A percentile compares a stretch with the other conserved stretches of the same genome.
Evolutionary conservation across 92 coral and sea anemone species (phyloP).

Genomic region (Anthopleura xanthogrammica): DNA sequence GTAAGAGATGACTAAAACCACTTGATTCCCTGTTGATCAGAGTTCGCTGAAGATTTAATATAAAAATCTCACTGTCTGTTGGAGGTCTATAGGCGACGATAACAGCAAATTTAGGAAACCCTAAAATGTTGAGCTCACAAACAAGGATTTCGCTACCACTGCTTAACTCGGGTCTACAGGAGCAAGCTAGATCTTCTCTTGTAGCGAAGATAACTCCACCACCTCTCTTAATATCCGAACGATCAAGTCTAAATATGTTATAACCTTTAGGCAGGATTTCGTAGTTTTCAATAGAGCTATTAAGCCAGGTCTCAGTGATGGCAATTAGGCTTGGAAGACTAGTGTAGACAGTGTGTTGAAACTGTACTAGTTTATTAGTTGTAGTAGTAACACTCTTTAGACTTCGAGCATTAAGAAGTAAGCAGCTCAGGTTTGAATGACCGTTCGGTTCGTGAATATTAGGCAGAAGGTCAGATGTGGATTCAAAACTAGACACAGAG

Average conservation of each 20-base stretch:
- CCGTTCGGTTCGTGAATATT: too few species aligned
- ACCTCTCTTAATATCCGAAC: neutral
- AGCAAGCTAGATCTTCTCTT: constrained; percentile 4
- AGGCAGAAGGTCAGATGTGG: too few species aligned
- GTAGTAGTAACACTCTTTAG: neutral
- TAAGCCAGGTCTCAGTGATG: constrained; percentile 6
- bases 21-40: neutral
- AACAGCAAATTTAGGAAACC: constrained; percentile 12
- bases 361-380: neutral
- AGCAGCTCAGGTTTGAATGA: neutral
- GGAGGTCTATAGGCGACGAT: constrained; percentile 17
- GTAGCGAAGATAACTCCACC: neutral
- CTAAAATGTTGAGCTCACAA: constrained; percentile 1
- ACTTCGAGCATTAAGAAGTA: constrained; percentile 13
- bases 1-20: neutral
- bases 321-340: constrained; percentile 5
- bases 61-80: neutral
- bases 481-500: too few species aligned
- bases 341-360: constrained; percentile 2
- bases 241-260: constrained; percentile 13
- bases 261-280: constrained; percentile 7
- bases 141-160: neutral
- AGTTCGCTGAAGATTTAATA: neutral
- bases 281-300: neutral
- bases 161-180: neutral